Conservation (phyloP, 2,113 vertebrate species). For the Amazona vittata region DNA sequence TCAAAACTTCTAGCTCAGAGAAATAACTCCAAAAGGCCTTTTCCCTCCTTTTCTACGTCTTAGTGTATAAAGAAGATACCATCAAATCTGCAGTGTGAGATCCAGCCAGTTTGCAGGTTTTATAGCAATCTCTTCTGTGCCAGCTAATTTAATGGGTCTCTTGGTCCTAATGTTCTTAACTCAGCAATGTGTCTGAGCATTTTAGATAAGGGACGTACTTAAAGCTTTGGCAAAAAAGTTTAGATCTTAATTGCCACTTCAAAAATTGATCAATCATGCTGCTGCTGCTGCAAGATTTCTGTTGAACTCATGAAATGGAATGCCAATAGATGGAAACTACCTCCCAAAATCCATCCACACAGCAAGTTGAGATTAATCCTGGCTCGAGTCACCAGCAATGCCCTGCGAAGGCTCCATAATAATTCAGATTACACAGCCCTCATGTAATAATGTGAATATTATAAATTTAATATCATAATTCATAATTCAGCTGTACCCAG, state of each 20-base stretch:
- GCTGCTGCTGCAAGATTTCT: neutral
- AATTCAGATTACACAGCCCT: neutral
- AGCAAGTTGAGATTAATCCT: neutral
- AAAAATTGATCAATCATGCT: neutral
- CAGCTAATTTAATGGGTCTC: constrained; percentile 53
- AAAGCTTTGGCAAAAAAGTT: constrained; percentile 35
- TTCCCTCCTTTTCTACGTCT: neutral
- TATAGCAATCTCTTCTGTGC: neutral
- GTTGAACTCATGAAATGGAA: fast-evolving
- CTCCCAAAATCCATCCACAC: fast-evolving
- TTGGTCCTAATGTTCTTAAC: constrained; percentile 50
- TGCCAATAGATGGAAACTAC: fast-evolving
- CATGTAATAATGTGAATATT: neutral
- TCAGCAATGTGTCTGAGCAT: constrained; percentile 32
- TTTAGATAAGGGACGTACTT: constrained; percentile 42
- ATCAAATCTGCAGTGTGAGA: neutral
- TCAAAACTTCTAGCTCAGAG: neutral
- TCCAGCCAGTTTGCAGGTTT: constrained; percentile 14
- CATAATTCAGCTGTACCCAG: neutral
- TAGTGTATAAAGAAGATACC: neutral
- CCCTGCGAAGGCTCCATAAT: fast-evolving
- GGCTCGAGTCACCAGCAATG: fast-evolving
- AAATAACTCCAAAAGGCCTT: neutral
- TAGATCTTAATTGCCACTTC: constrained; percentile 36
- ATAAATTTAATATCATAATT: neutral